Conservation (phyloP, 2,113 vertebrate genomes). For the Monarcha castaneiventris region DNA sequence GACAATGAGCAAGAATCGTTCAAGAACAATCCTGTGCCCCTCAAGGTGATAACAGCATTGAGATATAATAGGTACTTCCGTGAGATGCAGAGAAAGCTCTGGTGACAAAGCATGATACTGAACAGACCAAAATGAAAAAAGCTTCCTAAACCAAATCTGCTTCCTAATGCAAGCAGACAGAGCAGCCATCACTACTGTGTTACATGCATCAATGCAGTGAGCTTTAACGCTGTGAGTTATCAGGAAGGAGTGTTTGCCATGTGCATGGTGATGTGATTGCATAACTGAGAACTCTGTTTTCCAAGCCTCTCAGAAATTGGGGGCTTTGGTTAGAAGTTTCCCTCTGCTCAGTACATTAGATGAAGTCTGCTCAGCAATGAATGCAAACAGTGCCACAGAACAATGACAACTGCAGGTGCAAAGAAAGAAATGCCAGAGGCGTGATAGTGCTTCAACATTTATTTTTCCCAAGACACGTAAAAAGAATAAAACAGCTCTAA, state of each 20-base stretch:
- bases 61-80: background rate
- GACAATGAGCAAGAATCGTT: background rate
- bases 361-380: background rate
- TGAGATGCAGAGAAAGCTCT: background rate
- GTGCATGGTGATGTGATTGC: background rate
- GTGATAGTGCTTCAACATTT: conserved; percentile 9
- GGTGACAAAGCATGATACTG: background rate
- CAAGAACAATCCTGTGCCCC: background rate
- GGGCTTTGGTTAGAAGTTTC: background rate
- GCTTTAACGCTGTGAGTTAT: background rate
- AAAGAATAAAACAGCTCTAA: conserved; percentile 17
- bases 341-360: background rate
- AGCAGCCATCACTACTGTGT: background rate
- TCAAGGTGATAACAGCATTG: background rate
- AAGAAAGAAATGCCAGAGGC: conserved; percentile 8
- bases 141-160: background rate
- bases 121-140: background rate
- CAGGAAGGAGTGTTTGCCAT: background rate
- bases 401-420: conserved; percentile 17
- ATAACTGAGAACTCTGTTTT: background rate
- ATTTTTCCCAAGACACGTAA: conserved; percentile 21
- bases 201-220: background rate
- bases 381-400: background rate
- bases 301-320: background rate
- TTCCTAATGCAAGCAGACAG: background rate